Percentiles rank a stretch among this genome's conserved stretches.
These are phyloP conservation scores for Hydractinia symbiolongicarpus DNA, from an alignment of 30 jellyfish, hydroid and myxozoan genomes.

Conservation along the genomic window DNA sequence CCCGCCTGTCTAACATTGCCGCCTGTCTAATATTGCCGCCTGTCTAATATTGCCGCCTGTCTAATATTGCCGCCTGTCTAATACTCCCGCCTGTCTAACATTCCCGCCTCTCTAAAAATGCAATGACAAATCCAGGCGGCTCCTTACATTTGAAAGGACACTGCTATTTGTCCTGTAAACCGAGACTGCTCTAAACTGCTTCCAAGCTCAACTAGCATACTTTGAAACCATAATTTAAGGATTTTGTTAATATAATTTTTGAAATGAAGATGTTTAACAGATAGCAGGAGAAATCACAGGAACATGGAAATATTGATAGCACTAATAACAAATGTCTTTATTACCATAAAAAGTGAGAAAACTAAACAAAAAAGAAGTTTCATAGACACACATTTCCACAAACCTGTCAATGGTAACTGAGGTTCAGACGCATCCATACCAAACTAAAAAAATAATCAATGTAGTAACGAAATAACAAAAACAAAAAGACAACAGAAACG, in stretches of 20 bases:
- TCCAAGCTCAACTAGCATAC: no score
- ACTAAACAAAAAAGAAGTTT: not conserved
- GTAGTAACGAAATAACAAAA: not conserved
- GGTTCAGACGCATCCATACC: slow-evolving; percentile 31
- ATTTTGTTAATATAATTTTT: not conserved
- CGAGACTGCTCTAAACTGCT: no score
- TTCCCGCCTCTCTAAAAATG: no score
- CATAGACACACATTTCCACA: not conserved
- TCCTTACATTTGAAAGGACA: no score
- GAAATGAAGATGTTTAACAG: not conserved
- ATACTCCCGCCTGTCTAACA: no score
- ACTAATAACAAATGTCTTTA: no score
- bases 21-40: no score
- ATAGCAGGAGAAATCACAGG: not conserved
- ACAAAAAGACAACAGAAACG: not conserved
- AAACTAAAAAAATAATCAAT: slow-evolving; percentile 1
- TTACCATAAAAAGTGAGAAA: not conserved
- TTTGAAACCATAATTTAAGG: not conserved
- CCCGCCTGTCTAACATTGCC: no score
- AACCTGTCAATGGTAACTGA: slow-evolving; percentile 10
- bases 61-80: no score
- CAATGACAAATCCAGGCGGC: no score
- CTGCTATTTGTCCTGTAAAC: no score
- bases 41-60: no score
- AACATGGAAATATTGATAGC: not conserved